Base-by-base conservation (phyloP, 2,888 invertebrate genomes). In the Lydus trimaculatus region DNA sequence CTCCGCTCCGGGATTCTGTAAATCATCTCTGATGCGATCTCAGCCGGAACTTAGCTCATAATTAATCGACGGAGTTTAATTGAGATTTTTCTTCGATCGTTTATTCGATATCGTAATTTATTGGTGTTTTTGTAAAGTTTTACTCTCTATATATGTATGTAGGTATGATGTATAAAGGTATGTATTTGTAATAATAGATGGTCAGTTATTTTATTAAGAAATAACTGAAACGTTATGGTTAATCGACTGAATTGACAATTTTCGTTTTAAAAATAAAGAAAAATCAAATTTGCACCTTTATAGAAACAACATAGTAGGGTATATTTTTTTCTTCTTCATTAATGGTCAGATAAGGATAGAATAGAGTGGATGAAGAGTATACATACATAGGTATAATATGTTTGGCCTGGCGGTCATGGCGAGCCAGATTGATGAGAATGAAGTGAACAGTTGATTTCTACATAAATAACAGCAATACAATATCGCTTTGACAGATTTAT, bases 391-490 rank as follows among this genome's bases (percentile, higher is more conserved):
- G n/a, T n/a, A 48, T 48, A 48, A 48, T 48, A 48, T 48, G 48
- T 43, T 48, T 59, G 67, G 66, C 69, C 71, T 65, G 74, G 71
- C 74, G 77, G 72, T 76, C 78, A 76, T 75, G 76, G 77, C 75
- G 73, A 73, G 76, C 76, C 70, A 76, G 84, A 84, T 84, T 83
- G 84, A 84, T 84, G 84, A 82, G 83, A 83, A 82, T 81, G 81
- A 82, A 82, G 82, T 83, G 82, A 81, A 82, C 83, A 82, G 82
- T 83, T 84, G 84, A 84, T 84, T 84, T 83, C 81, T 83, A 83
- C 84, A 85, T 85, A 85, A 85, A 85, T 85, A 84, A 85, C 83
- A 78, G 82, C 83, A 82, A 84, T 83, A 85, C 85, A 84, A 84
- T 85, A 84, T 83, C 83, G 81, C 78, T 79, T 79, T 82, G 85